Evolutionary conservation across 2,888 invertebrate genomes (phyloP), one percentile per base, ranked within the genome.

Genomic region (Adineta ricciae): DNA sequence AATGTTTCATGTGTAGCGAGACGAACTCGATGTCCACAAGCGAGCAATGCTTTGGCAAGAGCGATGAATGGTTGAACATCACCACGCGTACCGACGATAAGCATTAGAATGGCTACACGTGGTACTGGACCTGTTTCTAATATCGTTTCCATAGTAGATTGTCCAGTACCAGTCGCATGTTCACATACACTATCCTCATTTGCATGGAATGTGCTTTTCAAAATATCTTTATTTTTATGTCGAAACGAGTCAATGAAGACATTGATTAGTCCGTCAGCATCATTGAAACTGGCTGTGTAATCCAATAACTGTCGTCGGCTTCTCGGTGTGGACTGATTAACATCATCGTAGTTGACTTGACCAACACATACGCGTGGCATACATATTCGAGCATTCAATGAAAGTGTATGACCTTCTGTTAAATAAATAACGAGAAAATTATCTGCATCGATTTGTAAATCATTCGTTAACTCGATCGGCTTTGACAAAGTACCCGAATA

Each of bases 51-150:
- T 73, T 73, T 36, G 2, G 21, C 73, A 38, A 73, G 38, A 73
- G 73, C 73, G 38, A 73, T 38, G 24, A 73, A 73, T 38, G 73
- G 73, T 73, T 73, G 73, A 21, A 73, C 73, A 73, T 73, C 73
- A 73, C 73, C 73, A 38, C 73, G 73, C 24, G 38, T 73, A 38
- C 73, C 73, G 9, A 73, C 73, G 21, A 73, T 24, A 24, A 73
- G 73, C 21, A 73, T 73, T 5, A 36, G 7, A 73, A 73, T 73
- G 38, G 73, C 73, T 9, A 73, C 1, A 73, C 38, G 73, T n/a
- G 73, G 73, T 73, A 73, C 21, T 14, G 27, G 27, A 56, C 27
- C 56, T 8, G 56, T 11, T 56, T 56, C 8, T 7, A 11, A 0
- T 27, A 27, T 8, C 9, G 3, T 46, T 8, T 46, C 14, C 11